Conservation (phyloP, 2,797 vertebrate genomes). For the Crotalus adamanteus region DNA sequence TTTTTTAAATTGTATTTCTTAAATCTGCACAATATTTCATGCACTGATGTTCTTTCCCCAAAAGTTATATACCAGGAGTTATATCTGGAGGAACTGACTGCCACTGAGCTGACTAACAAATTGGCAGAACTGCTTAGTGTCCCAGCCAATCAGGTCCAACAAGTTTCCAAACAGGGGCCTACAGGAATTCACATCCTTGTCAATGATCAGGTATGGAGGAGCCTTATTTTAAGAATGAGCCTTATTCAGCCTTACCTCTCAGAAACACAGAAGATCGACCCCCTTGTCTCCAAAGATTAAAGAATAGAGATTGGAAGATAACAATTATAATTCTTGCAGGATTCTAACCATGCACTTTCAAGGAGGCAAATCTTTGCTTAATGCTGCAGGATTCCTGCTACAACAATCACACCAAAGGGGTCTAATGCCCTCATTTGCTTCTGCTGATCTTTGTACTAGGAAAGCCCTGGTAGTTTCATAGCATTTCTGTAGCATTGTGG, state of each 20-base stretch:
- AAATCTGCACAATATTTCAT: neutral
- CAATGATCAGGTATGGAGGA: slow-evolving; percentile 50
- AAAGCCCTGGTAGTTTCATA: neutral
- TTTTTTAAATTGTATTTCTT: neutral
- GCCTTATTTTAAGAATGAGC: neutral
- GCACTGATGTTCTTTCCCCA: neutral
- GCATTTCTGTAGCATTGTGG: neutral
- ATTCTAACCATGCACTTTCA: neutral
- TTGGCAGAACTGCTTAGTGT: slow-evolving; percentile 54
- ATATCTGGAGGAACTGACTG: slow-evolving; percentile 59
- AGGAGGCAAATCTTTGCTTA: neutral
- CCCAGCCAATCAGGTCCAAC: slow-evolving; percentile 50
- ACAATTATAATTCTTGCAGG: neutral
- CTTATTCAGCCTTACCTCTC: neutral
- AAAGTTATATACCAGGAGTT: slow-evolving; percentile 55
- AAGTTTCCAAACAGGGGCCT: slow-evolving; percentile 49
- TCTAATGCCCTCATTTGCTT: neutral
- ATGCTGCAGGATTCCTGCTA: neutral
- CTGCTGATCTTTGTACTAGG: neutral
- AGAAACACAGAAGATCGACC: neutral
- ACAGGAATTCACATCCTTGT: slow-evolving; percentile 56
- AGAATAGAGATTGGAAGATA: neutral
- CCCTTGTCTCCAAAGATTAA: neutral
- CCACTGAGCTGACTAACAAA: slow-evolving; percentile 52
- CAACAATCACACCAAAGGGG: neutral